These are phyloP conservation scores for Nyctereutes procyonoides DNA, from an alignment of 2,113 vertebrate genomes.

Conservation along the genomic window DNA sequence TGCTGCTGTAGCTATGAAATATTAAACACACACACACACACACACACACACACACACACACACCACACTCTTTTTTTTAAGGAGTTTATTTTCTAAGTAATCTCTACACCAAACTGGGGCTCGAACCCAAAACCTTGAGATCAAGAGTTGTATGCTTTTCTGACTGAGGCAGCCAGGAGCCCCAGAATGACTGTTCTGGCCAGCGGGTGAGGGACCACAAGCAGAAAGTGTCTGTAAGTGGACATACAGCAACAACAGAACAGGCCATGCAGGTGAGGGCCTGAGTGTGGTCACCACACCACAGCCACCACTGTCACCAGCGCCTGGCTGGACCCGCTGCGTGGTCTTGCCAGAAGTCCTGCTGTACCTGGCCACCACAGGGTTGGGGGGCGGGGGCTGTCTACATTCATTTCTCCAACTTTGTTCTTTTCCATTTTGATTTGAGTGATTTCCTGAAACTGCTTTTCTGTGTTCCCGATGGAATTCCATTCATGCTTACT, in stretches of 20 bases:
- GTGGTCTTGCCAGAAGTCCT: rapidly evolving
- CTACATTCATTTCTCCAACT: background rate
- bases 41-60: too few relatives aligned
- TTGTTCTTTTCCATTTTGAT: background rate
- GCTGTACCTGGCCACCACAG: rapidly evolving
- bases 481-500: background rate
- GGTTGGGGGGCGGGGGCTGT: background rate
- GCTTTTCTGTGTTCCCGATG: background rate
- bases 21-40: background rate
- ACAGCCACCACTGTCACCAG: rapidly evolving
- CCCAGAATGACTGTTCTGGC: slow-evolving; percentile 82
- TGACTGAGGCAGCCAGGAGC: background rate
- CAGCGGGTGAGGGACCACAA: slow-evolving; percentile 91
- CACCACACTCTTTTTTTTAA: too few relatives aligned
- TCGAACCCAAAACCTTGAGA: background rate
- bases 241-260: slow-evolving; percentile 80
- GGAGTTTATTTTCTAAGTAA: background rate
- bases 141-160: background rate
- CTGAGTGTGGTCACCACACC: background rate
- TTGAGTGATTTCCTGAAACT: background rate
- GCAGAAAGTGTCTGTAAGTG: slow-evolving; percentile 90
- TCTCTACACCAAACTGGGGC: background rate
- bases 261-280: background rate
- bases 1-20: slow-evolving; percentile 91
- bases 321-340: background rate